Evolutionary conservation across 35 echinoderm and acorn worm species (phyloP).

Genomic region (Ophiothrix spiculata): DNA sequence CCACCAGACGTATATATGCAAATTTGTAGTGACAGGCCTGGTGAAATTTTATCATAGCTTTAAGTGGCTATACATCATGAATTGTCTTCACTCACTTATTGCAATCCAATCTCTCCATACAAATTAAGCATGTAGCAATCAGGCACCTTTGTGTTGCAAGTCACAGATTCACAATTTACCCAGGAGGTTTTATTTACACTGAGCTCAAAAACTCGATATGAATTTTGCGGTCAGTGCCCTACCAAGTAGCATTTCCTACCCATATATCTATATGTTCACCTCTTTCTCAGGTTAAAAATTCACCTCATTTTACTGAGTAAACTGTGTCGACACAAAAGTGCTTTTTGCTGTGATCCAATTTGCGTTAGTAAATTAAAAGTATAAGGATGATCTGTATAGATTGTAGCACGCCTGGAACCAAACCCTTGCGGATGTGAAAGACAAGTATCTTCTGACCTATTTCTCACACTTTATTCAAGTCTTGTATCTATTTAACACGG

Average conservation of each 20-base stretch:
- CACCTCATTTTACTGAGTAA: slow-evolving; percentile 1
- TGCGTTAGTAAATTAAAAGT: slow-evolving; percentile 20
- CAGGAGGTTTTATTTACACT: not conserved
- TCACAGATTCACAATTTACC: not conserved
- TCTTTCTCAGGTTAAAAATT: not conserved
- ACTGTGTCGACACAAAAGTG: slow-evolving; percentile 40
- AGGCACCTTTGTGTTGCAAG: not conserved
- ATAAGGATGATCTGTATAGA: slow-evolving; percentile 33
- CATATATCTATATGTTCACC: not conserved
- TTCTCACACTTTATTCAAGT: slow-evolving; percentile 7
- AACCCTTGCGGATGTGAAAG: slow-evolving; percentile 20
- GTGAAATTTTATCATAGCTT: not conserved
- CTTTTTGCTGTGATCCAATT: slow-evolving; percentile 22
- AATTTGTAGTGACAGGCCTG: not conserved
- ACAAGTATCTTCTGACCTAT: slow-evolving; percentile 47
- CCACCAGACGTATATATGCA: not conserved
- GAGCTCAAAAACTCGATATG: not conserved
- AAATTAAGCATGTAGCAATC: slow-evolving; percentile 7
- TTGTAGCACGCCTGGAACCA: slow-evolving; percentile 16
- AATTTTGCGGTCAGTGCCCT: slow-evolving; percentile 24
- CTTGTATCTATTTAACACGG: not conserved
- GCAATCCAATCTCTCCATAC: not conserved
- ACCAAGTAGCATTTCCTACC: not conserved
- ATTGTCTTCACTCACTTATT: not conserved
- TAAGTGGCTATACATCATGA: not conserved